Evolutionary conservation across 2,113 vertebrate genomes (phyloP), one percentile per base, ranked within the genome.

Genomic region (Tachysurus fulvidraco): DNA sequence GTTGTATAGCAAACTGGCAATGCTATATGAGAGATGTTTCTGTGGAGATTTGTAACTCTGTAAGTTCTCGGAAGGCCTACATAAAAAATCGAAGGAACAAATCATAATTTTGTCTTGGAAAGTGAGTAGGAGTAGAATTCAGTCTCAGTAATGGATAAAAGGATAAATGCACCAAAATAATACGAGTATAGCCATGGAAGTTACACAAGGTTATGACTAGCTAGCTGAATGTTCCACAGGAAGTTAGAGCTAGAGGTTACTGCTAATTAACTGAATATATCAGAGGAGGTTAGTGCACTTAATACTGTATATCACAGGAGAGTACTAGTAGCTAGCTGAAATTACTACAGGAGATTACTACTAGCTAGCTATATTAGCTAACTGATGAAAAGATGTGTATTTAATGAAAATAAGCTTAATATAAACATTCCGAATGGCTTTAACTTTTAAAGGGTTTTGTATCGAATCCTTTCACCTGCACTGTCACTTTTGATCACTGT

Each of bases 401-500:
- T 36, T 71, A 0, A 41, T 41, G 30, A 17, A 69, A 6, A 28
- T 14, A 69, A 13, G 30, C 16, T 36, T 8, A 8, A 30, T 19
- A 28, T 30, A 67, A 13, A 13, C 64, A 5, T 69, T 69, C 5
- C 7, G 30, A 44, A 13, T 41, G 19, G 30, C 9, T 46, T 11
- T 44, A 23, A 44, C 36, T 9, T 36, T 69, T 36, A 5, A 23
- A 28, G 12, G 60, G 7, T 46, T 67, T 10, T 21, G 28, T 25
- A 54, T 73, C 12, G 16, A 52, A 57, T 73, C 19, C 19, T 60
- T 79, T 44, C 44, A 62, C 21, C 52, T 30, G 11, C 41, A 7
- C 13, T 14, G 82, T 80, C 73, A 83, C 16, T 57, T 78, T 60
- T 62, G 44, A 87, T 87, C 54, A 21, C 54, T 13, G 41, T 13